phyloP scores from a whole-genome alignment of 2,888 invertebrate species.

The Icerya purchasi region DNA sequence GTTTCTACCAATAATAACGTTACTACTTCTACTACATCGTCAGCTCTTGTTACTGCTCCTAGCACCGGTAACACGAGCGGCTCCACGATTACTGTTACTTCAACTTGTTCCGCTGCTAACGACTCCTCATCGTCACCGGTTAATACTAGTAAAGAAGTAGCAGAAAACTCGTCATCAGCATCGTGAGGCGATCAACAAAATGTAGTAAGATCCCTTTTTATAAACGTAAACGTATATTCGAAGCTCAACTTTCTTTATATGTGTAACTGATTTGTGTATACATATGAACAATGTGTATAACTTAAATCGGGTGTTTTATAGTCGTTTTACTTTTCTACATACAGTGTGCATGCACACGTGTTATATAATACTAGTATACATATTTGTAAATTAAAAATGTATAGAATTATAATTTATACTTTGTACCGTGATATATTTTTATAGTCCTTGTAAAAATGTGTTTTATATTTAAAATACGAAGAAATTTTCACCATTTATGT shows the following conservation, averaged over 20 bases:
- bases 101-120: background rate
- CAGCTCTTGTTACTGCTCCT: background rate
- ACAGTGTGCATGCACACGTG: background rate
- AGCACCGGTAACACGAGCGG: background rate
- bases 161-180: too few relatives aligned
- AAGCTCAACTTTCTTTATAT: too few relatives aligned
- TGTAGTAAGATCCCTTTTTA: too few relatives aligned
- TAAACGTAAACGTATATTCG: too few relatives aligned
- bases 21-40: background rate
- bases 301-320: background rate
- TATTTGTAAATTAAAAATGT: too few relatives aligned
- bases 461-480: background rate
- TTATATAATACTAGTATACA: too few relatives aligned
- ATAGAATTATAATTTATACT: background rate
- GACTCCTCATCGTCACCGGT: background rate
- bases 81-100: background rate
- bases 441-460: background rate
- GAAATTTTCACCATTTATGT: background rate
- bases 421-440: background rate
- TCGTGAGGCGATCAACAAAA: too few relatives aligned
- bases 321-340: background rate
- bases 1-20: background rate
- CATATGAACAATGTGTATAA: too few relatives aligned
- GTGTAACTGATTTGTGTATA: too few relatives aligned
- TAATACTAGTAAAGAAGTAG: too few relatives aligned